Conservation (phyloP, 2,113 vertebrate genomes). For the Physeter macrocephalus region DNA sequence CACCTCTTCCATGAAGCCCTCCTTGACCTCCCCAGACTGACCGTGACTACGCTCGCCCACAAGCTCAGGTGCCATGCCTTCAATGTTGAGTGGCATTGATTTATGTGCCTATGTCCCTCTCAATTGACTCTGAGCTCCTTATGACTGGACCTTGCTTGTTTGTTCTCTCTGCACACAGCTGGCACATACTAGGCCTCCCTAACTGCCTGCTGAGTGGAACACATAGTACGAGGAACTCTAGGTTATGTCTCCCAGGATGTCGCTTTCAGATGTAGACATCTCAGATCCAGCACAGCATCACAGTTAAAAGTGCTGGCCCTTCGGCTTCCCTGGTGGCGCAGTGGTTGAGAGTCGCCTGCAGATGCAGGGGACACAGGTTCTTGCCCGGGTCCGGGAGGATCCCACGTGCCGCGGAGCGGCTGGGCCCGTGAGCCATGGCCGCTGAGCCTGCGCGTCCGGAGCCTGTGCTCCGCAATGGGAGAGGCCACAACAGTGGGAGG, state of each 20-base stretch:
- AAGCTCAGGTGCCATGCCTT: background rate
- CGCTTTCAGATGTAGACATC: background rate
- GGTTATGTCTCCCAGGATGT: background rate
- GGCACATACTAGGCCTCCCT: rapidly evolving
- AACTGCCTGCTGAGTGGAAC: too few species aligned
- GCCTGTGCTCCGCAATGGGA: too few species aligned
- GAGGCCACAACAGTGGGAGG: too few species aligned
- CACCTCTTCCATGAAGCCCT: background rate
- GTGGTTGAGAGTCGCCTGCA: too few species aligned
- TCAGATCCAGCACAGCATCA: background rate
- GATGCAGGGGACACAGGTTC: too few species aligned
- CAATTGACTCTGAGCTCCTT: background rate
- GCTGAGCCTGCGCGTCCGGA: too few species aligned
- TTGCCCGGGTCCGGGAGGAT: too few species aligned
- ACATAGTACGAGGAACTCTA: background rate
- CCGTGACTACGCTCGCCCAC: rapidly evolving
- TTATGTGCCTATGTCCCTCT: background rate
- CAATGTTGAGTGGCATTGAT: too few species aligned
- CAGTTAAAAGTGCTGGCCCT: background rate
- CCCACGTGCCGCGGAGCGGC: too few species aligned
- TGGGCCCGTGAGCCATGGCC: too few species aligned
- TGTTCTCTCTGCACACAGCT: background rate
- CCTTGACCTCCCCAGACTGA: background rate
- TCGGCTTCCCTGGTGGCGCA: too few species aligned
- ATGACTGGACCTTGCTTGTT: background rate